Conservation (phyloP, 2,888 invertebrate species). For the Stratiomys singularior region DNA sequence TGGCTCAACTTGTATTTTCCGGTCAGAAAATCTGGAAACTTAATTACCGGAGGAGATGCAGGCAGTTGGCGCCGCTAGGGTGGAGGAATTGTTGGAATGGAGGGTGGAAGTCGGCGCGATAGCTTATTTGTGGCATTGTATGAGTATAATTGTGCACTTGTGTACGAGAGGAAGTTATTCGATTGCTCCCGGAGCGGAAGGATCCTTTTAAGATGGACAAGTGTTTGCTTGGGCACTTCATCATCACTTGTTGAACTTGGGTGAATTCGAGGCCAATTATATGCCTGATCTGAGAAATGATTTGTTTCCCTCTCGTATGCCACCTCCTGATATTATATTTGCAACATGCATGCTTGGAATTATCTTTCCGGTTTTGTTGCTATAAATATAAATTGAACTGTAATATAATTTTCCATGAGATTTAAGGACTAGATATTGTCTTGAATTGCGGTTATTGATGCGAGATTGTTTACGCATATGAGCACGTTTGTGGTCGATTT, state of each 20-base stretch:
- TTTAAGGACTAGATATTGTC: neutral
- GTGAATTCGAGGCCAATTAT: conserved; percentile 43
- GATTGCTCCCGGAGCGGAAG: conserved; percentile 23
- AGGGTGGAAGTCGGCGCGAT: neutral
- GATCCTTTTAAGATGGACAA: conserved; percentile 41
- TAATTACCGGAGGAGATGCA: conserved; percentile 51
- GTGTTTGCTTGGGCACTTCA: conserved; percentile 39
- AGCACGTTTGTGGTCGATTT: neutral
- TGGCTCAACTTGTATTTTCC: conserved; percentile 52
- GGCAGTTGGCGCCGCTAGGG: conserved; percentile 38
- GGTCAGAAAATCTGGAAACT: conserved; percentile 54
- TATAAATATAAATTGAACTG: neutral
- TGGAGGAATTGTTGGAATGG: neutral
- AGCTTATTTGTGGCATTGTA: conserved; percentile 24
- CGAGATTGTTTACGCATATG: neutral
- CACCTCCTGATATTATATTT: neutral
- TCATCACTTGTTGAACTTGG: conserved; percentile 36
- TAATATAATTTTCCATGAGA: neutral
- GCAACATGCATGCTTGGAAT: neutral
- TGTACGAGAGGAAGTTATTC: neutral
- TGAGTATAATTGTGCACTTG: conserved; percentile 6
- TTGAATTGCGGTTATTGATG: neutral
- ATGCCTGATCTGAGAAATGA: neutral
- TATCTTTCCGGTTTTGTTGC: neutral
- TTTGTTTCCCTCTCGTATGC: neutral